Evolutionary conservation across 2,797 vertebrate species (phyloP), one percentile per base, ranked within the genome.

Genomic region (Picus viridis): DNA sequence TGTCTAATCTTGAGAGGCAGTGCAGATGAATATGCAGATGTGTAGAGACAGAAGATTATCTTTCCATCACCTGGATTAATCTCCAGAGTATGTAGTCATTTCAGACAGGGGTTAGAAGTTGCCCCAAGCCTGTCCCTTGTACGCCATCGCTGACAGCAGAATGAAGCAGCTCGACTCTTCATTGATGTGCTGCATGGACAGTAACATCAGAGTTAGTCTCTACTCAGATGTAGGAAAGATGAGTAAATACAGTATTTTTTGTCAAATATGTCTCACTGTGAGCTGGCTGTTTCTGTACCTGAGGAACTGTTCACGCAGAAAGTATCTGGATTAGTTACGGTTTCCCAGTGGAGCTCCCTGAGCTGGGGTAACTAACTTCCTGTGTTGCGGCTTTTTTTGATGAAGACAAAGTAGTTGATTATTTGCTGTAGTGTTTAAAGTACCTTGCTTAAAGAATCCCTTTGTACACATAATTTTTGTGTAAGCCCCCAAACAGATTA

Each of bases 21-120:
- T 97, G 93, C 98, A 98, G 97, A 97, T 98, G 98, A 97, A 96
- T 98, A 97, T 98, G 97, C 98, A 98, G 97, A 97, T 98, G 97
- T 97, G 91, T 90, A 96, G 97, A 97, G 96, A 96, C 84, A 95
- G 94, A 93, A 94, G 94, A 96, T 97, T 95, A 97, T 97, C 86
- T 94, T 96, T 95, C 92, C 88, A 91, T 97, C 92, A 92, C 85
- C 75, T 94, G 82, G 70, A 93, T 89, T 95, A 95, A 96, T 97
- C 95, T 97, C 91, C 68, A 89, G 91, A 94, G 93, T 75, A 94
- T 79, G 26, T 64, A 86, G 65, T 84, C 88, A 96, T 96, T 96
- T 96, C 85, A 19, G 7, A 64, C 22, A 81, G 41, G 45, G 69
- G 67, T 90, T 92, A 95, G 64, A 93, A 90, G 32, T 39, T 88